Percentiles rank a stretch among this genome's conserved stretches.
These are phyloP conservation scores for Zygaena filipendulae DNA, from an alignment of 2,888 invertebrate species.

Conservation along the genomic window DNA sequence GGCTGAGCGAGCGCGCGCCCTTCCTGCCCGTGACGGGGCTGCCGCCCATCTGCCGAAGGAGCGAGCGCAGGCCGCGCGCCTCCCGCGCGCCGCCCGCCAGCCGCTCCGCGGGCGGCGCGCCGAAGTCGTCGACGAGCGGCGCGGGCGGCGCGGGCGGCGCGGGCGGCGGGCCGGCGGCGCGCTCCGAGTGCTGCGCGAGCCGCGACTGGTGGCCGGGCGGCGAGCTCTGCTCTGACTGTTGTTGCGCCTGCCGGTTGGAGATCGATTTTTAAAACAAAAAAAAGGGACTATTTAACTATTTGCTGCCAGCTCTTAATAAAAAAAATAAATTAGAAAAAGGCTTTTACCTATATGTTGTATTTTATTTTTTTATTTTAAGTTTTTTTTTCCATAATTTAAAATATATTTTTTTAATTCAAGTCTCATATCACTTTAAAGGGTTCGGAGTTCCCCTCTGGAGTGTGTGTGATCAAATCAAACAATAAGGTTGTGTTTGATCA, in stretches of 20 bases:
- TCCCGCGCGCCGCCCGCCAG: slow-evolving; percentile 71
- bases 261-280: too few relatives aligned
- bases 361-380: too few relatives aligned
- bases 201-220: slow-evolving; percentile 71
- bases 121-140: slow-evolving; percentile 92
- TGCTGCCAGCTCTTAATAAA: too few relatives aligned
- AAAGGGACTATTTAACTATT: too few relatives aligned
- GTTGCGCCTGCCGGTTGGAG: slow-evolving; percentile 21
- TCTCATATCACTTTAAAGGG: too few relatives aligned
- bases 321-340: too few relatives aligned
- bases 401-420: too few relatives aligned
- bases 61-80: slow-evolving; percentile 79
- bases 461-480: too few relatives aligned
- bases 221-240: slow-evolving; percentile 45
- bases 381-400: too few relatives aligned
- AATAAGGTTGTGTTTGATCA: too few relatives aligned
- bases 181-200: slow-evolving; percentile 71
- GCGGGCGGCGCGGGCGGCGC: slow-evolving; percentile 70
- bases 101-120: slow-evolving; percentile 85
- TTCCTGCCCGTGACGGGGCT: slow-evolving; percentile 85
- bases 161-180: slow-evolving; percentile 74
- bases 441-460: too few relatives aligned
- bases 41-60: slow-evolving; percentile 86
- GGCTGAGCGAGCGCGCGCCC: slow-evolving; percentile 58
- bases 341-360: too few relatives aligned